Evolutionary conservation across 2,797 vertebrate species (phyloP), one percentile per base, ranked within the genome.

Genomic region (Ptychadena robeensis): DNA sequence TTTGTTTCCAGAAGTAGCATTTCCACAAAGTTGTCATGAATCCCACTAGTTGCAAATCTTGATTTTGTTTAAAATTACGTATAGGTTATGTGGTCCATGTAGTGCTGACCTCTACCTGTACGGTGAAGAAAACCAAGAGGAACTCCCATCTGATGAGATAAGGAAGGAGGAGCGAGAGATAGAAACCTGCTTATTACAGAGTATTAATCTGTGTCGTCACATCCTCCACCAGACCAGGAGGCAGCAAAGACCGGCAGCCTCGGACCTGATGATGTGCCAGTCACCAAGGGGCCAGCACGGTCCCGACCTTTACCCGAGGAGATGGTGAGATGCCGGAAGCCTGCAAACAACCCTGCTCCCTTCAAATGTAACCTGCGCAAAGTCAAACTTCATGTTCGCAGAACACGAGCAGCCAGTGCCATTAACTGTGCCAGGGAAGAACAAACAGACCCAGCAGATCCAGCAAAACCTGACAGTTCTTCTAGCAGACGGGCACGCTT

Each of bases 321-420:
- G 94, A 96, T 96, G 96, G 96, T 96, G 95, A 96, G 95, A 95
- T 95, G 94, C 94, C 94, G 93, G 91, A 93, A 90, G 86, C 90
- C 87, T 89, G 88, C 92, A 86, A 91, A 91, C 90, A 91, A 89
- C 88, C 91, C 91, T 86, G 85, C 92, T 83, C 86, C 89, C 69
- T 91, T 94, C 90, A 92, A 91, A 89, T 93, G 92, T 90, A 89
- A 93, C 90, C 95, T 95, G 89, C 93, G 27, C 91, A 95, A 93
- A 93, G 93, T 96, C 91, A 94, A 92, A 89, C 91, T 92, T 90
- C 92, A 94, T 90, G 93, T 92, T 86, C 93, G 93, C 90, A 91
- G 92, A 88, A 90, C 93, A 80, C 92, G 91, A 4, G 85, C 92
- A 82, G 91, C 90, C 86, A 88, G 80, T 86, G 91, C 90, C 86